Evolutionary conservation across 2,113 vertebrate species (phyloP).

Genomic region (Myxocyprinus asiaticus): DNA sequence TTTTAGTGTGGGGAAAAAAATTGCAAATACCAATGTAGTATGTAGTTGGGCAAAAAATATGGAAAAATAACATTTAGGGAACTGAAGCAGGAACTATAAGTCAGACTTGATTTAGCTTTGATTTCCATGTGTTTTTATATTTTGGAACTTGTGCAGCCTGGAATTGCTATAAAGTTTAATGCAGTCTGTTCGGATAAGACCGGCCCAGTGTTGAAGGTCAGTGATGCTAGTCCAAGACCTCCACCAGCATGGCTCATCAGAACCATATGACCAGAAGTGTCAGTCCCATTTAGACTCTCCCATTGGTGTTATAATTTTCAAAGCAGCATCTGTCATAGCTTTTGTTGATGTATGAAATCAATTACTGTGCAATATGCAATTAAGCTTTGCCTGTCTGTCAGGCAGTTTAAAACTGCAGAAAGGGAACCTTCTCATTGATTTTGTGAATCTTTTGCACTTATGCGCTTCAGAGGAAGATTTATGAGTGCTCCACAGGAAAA

Average conservation of each 20-base stretch:
- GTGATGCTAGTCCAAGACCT: background rate
- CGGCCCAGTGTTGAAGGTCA: background rate
- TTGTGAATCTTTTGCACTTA: no score
- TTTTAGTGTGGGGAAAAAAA: conserved; percentile 17
- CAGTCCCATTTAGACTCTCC: background rate
- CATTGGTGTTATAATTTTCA: background rate
- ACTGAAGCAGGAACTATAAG: background rate
- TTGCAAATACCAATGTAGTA: background rate
- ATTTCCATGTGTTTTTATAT: background rate
- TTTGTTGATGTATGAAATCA: no score
- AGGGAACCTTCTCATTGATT: no score
- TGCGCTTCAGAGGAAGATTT: no score
- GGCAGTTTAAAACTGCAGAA: no score
- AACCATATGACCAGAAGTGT: background rate
- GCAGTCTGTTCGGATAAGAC: background rate
- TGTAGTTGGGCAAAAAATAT: background rate
- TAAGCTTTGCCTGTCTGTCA: no score
- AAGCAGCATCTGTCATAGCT: background rate
- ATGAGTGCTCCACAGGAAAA: no score
- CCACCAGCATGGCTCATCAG: background rate
- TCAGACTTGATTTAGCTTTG: conserved; percentile 26
- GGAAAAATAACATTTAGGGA: background rate
- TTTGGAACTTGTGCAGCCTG: conserved; percentile 3
- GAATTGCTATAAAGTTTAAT: conserved; percentile 3
- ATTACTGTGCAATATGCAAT: no score